Conservation (phyloP, 2,888 invertebrate genomes). For the Cybosia mesomella region DNA sequence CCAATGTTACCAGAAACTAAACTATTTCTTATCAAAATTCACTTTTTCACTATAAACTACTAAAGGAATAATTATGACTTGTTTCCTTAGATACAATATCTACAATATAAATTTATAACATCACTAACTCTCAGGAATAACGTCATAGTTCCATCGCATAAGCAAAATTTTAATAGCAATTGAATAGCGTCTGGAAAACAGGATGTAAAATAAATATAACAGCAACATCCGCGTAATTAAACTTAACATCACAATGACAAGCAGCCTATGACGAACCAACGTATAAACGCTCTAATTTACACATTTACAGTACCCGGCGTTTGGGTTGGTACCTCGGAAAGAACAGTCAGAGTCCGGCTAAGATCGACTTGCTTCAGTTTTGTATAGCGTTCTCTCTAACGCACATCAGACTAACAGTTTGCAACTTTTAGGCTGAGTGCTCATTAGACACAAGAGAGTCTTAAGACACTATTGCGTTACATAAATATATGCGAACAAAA, state of each 20-base stretch:
- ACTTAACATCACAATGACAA: not conserved
- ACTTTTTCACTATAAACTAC: not conserved
- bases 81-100: not conserved
- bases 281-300: slow-evolving; percentile 8
- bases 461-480: too few species aligned
- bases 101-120: not conserved
- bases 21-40: not conserved
- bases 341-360: too few species aligned
- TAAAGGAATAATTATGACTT: not conserved
- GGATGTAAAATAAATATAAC: not conserved
- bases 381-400: too few species aligned
- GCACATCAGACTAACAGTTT: too few species aligned
- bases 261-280: not conserved
- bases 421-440: too few species aligned
- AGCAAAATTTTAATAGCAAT: not conserved
- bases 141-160: not conserved
- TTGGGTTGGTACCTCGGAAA: too few species aligned
- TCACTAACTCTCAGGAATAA: not conserved
- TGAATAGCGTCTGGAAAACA: not conserved
- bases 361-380: too few species aligned
- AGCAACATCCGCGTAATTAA: not conserved
- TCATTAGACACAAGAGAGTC: too few species aligned
- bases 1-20: not conserved
- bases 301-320: not conserved
- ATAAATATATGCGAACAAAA: too few species aligned